Conservation (phyloP, 2,113 vertebrate genomes). For the Rhynchopsitta pachyrhyncha region DNA sequence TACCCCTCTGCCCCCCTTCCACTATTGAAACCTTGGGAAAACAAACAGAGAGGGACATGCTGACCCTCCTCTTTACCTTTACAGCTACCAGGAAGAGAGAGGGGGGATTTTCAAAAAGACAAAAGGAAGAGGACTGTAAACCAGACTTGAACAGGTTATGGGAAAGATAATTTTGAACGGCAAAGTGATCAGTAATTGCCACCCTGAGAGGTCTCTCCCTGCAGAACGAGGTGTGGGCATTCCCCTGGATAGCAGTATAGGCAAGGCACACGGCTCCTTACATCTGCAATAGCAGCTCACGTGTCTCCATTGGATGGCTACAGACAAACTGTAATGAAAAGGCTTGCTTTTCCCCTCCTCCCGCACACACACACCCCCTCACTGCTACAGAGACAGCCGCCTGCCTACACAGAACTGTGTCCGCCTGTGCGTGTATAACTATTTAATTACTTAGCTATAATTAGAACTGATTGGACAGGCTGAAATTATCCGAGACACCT, state of each 20-base stretch:
- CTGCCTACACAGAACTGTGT: background rate
- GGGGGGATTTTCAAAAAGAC: background rate
- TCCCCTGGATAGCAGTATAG: fast-evolving
- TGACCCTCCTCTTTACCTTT: background rate
- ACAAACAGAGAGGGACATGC: background rate
- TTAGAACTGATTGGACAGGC: background rate
- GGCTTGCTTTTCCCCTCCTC: background rate
- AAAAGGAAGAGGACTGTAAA: background rate
- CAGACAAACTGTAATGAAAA: background rate
- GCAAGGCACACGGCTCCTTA: background rate
- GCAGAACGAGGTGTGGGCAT: background rate
- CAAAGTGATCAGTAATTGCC: background rate
- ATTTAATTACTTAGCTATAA: background rate
- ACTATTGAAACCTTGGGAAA: background rate
- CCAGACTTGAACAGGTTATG: background rate
- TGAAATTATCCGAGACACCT: background rate
- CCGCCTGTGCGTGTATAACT: fast-evolving
- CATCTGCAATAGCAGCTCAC: background rate
- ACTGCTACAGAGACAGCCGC: background rate
- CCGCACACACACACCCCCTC: background rate
- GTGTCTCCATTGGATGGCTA: background rate
- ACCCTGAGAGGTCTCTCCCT: background rate
- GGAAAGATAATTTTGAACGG: background rate
- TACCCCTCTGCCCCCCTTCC: background rate
- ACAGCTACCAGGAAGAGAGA: background rate